Evolutionary conservation across 2,113 vertebrate genomes (phyloP).

Genomic region (Rhodinocichla rosea): DNA sequence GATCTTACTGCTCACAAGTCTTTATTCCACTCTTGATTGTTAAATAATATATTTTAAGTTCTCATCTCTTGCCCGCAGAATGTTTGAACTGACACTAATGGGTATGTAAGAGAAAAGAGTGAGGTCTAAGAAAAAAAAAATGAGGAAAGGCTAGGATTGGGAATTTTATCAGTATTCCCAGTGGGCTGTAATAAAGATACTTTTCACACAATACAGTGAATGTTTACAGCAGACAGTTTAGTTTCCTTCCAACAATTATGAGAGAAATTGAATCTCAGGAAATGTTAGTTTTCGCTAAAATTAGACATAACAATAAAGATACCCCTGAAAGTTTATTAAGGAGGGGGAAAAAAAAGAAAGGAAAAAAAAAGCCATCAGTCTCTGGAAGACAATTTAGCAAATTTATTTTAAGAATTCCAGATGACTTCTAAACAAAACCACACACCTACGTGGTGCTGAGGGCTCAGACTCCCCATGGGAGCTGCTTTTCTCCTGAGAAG

Average conservation of each 20-base stretch:
- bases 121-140: neutral
- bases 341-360: neutral
- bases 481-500: neutral
- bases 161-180: constrained; percentile 64
- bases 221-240: constrained; percentile 93
- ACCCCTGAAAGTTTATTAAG: constrained; percentile 75
- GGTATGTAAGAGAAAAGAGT: constrained; percentile 14
- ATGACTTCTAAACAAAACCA: constrained; percentile 44
- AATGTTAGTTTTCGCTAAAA: constrained; percentile 90
- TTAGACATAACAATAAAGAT: constrained; percentile 91
- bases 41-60: constrained; percentile 66
- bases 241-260: constrained; percentile 99
- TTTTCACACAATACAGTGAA: constrained; percentile 83
- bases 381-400: constrained; percentile 50
- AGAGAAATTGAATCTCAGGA: constrained; percentile 99
- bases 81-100: constrained; percentile 55
- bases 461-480: neutral
- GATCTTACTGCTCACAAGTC: constrained; percentile 30
- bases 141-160: constrained; percentile 35
- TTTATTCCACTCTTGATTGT: constrained; percentile 55
- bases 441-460: neutral
- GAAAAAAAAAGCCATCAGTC: neutral
- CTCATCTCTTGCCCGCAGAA: constrained; percentile 4
- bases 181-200: constrained; percentile 68
- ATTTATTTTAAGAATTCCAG: constrained; percentile 59